A percentile compares a stretch with the other conserved stretches of the same genome.
phyloP scores from a whole-genome alignment of 2,113 vertebrate species.

The Phalacrocorax carbo region DNA sequence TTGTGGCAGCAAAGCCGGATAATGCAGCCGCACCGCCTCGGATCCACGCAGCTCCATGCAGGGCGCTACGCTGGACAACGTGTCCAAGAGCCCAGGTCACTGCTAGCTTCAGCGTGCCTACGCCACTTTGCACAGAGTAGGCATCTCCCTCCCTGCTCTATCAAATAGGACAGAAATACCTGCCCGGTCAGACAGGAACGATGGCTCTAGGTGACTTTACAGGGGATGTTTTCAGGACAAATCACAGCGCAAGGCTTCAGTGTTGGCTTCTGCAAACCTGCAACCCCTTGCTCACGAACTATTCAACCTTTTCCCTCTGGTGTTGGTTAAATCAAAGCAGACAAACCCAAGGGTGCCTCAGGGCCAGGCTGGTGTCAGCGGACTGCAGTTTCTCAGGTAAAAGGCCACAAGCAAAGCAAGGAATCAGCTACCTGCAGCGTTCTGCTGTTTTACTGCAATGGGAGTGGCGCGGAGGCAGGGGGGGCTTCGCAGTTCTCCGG shows the following conservation, averaged over 20 bases:
- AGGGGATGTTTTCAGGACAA: background rate
- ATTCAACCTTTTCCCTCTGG: background rate
- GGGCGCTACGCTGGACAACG: fast-evolving
- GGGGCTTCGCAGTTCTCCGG: background rate
- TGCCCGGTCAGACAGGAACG: background rate
- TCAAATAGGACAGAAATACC: background rate
- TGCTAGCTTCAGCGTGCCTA: fast-evolving
- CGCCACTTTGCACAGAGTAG: background rate
- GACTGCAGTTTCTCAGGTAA: background rate
- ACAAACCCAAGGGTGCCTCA: background rate
- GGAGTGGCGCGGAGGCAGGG: background rate
- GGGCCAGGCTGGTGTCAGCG: background rate
- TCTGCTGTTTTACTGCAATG: fast-evolving
- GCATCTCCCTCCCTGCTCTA: background rate
- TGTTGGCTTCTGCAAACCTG: fast-evolving
- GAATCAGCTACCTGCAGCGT: fast-evolving
- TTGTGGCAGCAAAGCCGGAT: fast-evolving
- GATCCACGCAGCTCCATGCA: fast-evolving
- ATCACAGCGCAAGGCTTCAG: background rate
- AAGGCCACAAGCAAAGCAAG: background rate
- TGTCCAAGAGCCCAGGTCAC: fast-evolving
- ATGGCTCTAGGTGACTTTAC: background rate
- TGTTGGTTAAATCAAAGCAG: background rate
- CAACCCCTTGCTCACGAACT: background rate
- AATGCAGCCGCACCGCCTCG: fast-evolving